Evolutionary conservation across 1,140 invertebrate species (phyloP), one percentile per base, ranked within the genome.

Genomic region (Trichonephila clavata): DNA sequence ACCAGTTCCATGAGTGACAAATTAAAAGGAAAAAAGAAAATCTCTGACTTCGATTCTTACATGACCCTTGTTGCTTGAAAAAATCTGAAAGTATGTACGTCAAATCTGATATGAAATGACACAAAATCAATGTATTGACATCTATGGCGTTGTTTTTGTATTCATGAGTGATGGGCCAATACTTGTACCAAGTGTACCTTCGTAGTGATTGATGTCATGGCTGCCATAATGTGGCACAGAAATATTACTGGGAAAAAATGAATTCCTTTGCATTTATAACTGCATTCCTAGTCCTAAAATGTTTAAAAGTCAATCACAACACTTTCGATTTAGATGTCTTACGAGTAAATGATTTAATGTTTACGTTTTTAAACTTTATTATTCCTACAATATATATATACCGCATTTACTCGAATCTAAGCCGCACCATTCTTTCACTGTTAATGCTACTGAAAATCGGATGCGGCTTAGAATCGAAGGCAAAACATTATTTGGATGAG

Each of bases 41-140:
- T 84, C n/a, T 20, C 81, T 84, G 39, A 84, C 81, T 59, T 84
- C 81, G 50, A 84, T 84, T 84, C 81, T 57, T 84, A 77, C 32
- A 77, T 77, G 32, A 39, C 27, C 14, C 32, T 77, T 77, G 71
- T 39, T 77, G 71, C 27, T 77, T 39, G 71, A 87, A 93, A 93
- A 93, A 87, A 71, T 21, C 27, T 57, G 83, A 81, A 93, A 77
- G 27, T 32, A 80, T 84, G 86, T 80, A 93, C 83, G 83, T 87
- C 92, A 93, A 93, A 86, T 93, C 60, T 87, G 43, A 65, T 80
- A 27, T 63, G 32, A 71, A 92, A 57, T 87, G 92, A 93, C 92
- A 87, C 50, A 93, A 93, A 93, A 93, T 93, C 92, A 87, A 93
- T 93, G 86, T 93, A 93, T 93, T 87, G 92, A 68, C 83, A 84